Conservation (phyloP, 1,140 invertebrate genomes). For the Zaprionus inermis region DNA sequence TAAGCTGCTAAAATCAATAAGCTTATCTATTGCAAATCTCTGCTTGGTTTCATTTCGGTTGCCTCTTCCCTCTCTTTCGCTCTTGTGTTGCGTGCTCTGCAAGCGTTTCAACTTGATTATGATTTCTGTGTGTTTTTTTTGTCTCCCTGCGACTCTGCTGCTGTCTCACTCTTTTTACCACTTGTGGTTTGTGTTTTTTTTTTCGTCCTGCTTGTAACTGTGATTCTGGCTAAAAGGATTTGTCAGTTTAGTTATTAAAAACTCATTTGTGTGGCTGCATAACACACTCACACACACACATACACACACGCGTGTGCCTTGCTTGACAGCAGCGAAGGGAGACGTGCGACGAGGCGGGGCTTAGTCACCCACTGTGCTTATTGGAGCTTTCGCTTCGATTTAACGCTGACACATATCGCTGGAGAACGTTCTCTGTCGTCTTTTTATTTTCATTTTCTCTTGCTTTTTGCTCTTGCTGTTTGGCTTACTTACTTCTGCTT, state of each 20-base stretch:
- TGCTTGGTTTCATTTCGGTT: background rate
- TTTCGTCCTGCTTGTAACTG: background rate
- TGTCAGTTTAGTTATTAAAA: slow-evolving; percentile 80
- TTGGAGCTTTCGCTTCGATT: slow-evolving; percentile 69
- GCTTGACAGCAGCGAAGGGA: background rate
- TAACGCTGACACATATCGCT: slow-evolving; percentile 76
- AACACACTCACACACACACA: slow-evolving; percentile 11
- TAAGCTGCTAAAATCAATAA: slow-evolving; percentile 5
- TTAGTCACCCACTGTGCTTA: slow-evolving; percentile 48
- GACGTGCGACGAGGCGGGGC: background rate
- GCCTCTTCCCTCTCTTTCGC: background rate
- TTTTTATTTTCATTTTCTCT: slow-evolving; percentile 16
- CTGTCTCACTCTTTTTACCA: background rate
- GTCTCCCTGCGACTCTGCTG: background rate
- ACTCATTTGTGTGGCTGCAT: slow-evolving; percentile 57
- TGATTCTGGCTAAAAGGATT: slow-evolving; percentile 64
- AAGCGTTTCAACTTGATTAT: background rate
- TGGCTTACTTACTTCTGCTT: slow-evolving; percentile 28
- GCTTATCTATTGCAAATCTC: background rate
- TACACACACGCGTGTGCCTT: slow-evolving; percentile 1
- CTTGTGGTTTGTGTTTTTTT: background rate
- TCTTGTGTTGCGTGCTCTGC: too few relatives aligned
- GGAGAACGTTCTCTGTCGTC: slow-evolving; percentile 40
- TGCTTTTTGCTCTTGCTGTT: slow-evolving; percentile 32
- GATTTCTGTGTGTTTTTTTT: background rate